These are phyloP conservation scores for Cebus imitator DNA, from an alignment of 2,113 vertebrate genomes.

Conservation along the genomic window DNA sequence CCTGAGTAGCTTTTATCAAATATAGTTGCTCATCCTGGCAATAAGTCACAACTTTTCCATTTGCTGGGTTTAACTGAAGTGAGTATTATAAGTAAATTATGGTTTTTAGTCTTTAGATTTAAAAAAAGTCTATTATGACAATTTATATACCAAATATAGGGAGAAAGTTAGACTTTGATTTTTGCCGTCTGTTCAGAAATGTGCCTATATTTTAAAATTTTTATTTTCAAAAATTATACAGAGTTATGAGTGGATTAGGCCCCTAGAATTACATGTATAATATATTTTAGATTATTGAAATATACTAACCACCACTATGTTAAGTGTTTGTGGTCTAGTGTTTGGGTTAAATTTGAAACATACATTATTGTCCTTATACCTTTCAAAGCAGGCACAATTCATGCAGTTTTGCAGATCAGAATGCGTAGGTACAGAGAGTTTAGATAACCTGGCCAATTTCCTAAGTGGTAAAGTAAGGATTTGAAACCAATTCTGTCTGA, in stretches of 20 bases:
- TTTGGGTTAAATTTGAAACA: neutral
- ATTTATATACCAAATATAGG: constrained; percentile 22
- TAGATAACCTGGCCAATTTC: constrained; percentile 20
- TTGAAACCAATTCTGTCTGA: constrained; percentile 38
- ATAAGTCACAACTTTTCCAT: neutral
- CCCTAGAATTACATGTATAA: neutral
- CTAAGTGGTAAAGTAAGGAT: neutral
- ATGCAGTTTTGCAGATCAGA: neutral
- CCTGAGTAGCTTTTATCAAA: neutral
- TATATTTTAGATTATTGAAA: constrained; percentile 44
- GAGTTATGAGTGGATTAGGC: neutral
- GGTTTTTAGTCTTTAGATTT: neutral
- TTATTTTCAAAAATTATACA: constrained; percentile 2
- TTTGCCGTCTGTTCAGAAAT: constrained; percentile 10
- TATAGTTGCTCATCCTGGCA: neutral
- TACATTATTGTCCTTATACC: neutral
- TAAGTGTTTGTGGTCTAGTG: neutral
- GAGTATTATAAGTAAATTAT: neutral
- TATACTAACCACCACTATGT: neutral
- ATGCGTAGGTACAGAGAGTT: neutral
- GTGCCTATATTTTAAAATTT: constrained; percentile 19
- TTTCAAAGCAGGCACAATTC: neutral
- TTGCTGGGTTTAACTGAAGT: neutral
- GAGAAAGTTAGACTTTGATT: constrained; percentile 15
- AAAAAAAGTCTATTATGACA: neutral